Evolutionary conservation across 2,113 vertebrate genomes (phyloP), one percentile per base, ranked within the genome.

Genomic region (Theropithecus gelada): DNA sequence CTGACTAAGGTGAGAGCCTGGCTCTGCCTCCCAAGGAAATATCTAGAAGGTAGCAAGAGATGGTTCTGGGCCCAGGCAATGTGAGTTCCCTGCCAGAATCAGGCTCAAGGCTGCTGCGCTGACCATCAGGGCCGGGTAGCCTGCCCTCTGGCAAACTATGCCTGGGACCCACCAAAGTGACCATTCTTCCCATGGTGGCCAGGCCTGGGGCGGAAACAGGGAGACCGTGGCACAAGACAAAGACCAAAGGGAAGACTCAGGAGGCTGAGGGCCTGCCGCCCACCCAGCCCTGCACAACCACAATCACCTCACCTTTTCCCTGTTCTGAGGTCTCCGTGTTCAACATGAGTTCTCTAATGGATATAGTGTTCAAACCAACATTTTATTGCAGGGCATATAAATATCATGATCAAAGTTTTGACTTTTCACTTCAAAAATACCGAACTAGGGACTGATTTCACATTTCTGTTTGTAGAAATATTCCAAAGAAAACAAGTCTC

Each of bases 121-220:
- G 27, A 6, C 38, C 59, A 12, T 30, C 87, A 68, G 70, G 59
- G 57, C 68, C 20, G 3, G 0, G 57, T 8, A 1, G 9, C 25
- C 40, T 35, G 88, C 12, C 25, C 8, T 12, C 81, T 57, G 3
- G 8, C 2, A 10, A 40, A 45, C 45, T 1, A 0, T 40, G 61
- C 81, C 20, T 16, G 40, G 22, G 88, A 57, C 52, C 11, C 68
- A 8, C 6, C 3, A 45, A 45, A 10, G 11, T 8, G 17, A 40
- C 72, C 4, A 0, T 48, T 78, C 80, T 61, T 38, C 38, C 55
- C 12, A 5, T 0, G 0, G 38, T 2, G 17, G 6, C 64, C n/a
- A n/a, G 64, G 30, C 8, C 80, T 23, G 17, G 7, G 48, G 70
- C 70, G 30, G 73, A 30, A 16, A 20, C 25, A 25, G 10, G 38